A percentile compares a stretch with the other conserved stretches of the same genome.
Conservation (phyloP, 2,888 invertebrate genomes). For the Hirudinaria manillensis region DNA sequence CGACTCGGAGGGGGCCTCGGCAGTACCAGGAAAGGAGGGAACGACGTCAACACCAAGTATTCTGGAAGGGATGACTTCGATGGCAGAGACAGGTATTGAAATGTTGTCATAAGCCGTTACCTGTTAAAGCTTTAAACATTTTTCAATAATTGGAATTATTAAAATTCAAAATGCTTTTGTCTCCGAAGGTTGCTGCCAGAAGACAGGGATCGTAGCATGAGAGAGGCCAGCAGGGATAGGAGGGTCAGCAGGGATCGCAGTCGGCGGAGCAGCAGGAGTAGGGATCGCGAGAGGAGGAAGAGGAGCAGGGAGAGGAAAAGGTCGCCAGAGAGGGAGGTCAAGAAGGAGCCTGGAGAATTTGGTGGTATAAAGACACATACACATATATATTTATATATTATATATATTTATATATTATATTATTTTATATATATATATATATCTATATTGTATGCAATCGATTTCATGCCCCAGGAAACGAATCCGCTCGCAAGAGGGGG, state of each 20-base stretch:
- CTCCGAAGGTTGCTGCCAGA: no score
- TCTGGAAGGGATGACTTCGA: constrained; percentile 40
- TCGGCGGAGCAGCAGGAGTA: constrained; percentile 29
- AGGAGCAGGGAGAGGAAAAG: constrained; percentile 32
- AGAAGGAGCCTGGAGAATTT: constrained; percentile 6
- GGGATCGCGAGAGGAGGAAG: constrained; percentile 23
- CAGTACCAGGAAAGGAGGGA: constrained; percentile 87
- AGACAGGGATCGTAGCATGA: constrained; percentile 23
- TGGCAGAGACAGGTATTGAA: constrained; percentile 24
- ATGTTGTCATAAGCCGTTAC: background rate
- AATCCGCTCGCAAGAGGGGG: constrained; percentile 23
- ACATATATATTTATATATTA: no score
- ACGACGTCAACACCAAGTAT: constrained; percentile 74
- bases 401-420: no score
- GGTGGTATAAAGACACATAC: background rate
- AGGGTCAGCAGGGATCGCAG: constrained; percentile 26
- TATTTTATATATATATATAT: no score
- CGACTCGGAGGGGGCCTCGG: constrained; percentile 92
- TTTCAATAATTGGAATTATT: no score
- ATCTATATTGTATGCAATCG: no score
- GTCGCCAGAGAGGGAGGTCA: constrained; percentile 21
- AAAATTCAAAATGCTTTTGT: no score
- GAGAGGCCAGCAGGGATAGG: constrained; percentile 25
- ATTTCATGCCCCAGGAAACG: no score
- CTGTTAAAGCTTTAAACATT: no score